Percentiles rank a stretch among this genome's conserved stretches.
These are phyloP conservation scores for Montipora capricornis DNA, from an alignment of 64 coral and sea anemone species.

Conservation along the genomic window DNA sequence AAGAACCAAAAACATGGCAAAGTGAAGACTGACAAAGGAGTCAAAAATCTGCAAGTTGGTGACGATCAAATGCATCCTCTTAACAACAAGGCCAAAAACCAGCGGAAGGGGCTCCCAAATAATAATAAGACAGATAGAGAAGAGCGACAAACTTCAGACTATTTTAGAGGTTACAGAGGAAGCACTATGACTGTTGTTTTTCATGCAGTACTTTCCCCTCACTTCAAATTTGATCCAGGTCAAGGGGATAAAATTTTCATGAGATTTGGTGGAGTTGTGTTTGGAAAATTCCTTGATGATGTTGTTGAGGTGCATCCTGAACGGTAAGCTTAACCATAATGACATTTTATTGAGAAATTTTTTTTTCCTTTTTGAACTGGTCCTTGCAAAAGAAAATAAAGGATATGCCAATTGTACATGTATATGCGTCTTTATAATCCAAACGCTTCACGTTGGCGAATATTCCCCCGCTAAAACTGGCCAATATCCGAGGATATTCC, in stretches of 20 bases:
- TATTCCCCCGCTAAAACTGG: too few relatives aligned
- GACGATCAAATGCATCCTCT: too few relatives aligned
- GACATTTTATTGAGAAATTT: too few relatives aligned
- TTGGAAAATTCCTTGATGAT: conserved; percentile 8
- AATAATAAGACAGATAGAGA: background rate
- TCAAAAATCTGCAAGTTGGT: background rate
- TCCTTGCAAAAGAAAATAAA: too few relatives aligned
- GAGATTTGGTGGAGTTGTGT: conserved; percentile 30
- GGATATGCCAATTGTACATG: too few relatives aligned
- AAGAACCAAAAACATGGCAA: background rate
- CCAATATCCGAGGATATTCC: too few relatives aligned
- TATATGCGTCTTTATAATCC: too few relatives aligned
- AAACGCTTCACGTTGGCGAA: too few relatives aligned
- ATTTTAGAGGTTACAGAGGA: background rate
- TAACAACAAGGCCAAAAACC: too few relatives aligned
- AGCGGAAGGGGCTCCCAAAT: too few relatives aligned
- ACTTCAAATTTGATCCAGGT: conserved; percentile 48
- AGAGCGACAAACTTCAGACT: background rate
- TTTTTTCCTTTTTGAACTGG: too few relatives aligned
- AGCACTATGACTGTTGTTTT: conserved; percentile 47
- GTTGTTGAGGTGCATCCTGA: conserved; percentile 39
- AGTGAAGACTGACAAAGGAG: background rate
- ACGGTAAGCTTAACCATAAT: background rate
- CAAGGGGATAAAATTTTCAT: conserved; percentile 38
- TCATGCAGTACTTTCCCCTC: conserved; percentile 53